A percentile compares a stretch with the other conserved stretches of the same genome.
These are phyloP conservation scores for Tragelaphus imberbis DNA, from an alignment of 2,113 vertebrate species.

Conservation along the genomic window DNA sequence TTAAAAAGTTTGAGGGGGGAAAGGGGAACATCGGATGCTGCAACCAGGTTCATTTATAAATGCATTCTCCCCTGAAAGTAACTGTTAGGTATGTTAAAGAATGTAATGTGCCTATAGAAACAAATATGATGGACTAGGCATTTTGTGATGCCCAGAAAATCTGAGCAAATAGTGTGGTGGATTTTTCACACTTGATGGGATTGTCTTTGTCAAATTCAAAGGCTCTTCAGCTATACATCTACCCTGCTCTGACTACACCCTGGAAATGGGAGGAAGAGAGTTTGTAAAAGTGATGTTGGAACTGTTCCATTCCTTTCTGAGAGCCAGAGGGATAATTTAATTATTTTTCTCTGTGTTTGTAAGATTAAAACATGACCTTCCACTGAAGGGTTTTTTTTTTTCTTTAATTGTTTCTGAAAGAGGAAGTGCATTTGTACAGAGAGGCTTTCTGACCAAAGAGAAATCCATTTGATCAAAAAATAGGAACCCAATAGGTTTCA, in stretches of 20 bases:
- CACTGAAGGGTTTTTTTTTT: background rate
- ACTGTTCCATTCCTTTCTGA: background rate
- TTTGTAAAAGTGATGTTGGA: background rate
- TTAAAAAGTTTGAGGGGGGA: slow-evolving; percentile 68
- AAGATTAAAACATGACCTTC: slow-evolving; percentile 43
- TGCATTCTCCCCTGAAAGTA: slow-evolving; percentile 43
- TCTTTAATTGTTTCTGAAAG: background rate
- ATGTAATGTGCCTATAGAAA: slow-evolving; percentile 51
- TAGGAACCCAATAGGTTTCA: background rate
- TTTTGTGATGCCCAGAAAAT: background rate
- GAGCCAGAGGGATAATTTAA: slow-evolving; percentile 36
- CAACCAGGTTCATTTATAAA: slow-evolving; percentile 68
- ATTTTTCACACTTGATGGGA: background rate
- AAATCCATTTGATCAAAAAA: background rate
- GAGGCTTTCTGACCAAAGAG: background rate
- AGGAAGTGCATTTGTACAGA: background rate
- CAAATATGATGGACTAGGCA: background rate
- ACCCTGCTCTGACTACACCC: background rate
- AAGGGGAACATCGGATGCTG: background rate
- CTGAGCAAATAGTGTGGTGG: background rate
- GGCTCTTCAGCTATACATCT: background rate
- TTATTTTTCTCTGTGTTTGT: background rate
- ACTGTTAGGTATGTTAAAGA: slow-evolving; percentile 52
- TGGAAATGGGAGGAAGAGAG: background rate
- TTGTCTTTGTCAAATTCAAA: slow-evolving; percentile 31